These are phyloP conservation scores for Patiria pectinifera DNA, from an alignment of 53 echinoderm and acorn worm species.

Conservation along the genomic window DNA sequence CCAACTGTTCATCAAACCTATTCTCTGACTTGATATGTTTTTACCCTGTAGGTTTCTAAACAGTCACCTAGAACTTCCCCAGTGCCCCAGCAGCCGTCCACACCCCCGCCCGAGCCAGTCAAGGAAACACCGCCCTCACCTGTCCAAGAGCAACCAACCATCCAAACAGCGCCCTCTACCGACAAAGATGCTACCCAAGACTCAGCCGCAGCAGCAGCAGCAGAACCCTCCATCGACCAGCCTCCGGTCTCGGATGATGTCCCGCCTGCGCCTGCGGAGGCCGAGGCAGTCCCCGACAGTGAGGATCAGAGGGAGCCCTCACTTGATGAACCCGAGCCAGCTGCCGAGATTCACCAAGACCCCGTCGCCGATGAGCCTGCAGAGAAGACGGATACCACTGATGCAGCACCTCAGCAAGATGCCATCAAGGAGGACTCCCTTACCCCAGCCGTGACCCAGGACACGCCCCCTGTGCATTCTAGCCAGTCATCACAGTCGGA, in stretches of 20 bases:
- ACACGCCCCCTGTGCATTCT: too few species aligned
- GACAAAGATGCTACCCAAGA: constrained; percentile 2
- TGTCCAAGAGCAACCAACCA: constrained; percentile 34
- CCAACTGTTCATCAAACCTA: background rate
- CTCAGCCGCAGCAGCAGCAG: background rate
- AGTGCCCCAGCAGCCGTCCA: constrained; percentile 30
- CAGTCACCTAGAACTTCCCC: constrained; percentile 55
- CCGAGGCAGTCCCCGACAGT: background rate
- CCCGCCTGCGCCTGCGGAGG: background rate
- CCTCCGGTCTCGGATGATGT: background rate
- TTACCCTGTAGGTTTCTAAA: constrained; percentile 37
- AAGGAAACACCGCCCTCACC: constrained; percentile 27
- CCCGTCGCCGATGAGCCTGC: background rate
- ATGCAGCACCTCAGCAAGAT: background rate
- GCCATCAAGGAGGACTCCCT: background rate
- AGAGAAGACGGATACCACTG: background rate
- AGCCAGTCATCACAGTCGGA: too few species aligned
- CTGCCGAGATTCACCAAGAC: background rate
- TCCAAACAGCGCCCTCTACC: constrained; percentile 20
- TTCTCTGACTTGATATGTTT: background rate
- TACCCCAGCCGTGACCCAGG: background rate
- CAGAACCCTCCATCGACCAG: background rate
- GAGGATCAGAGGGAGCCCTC: background rate
- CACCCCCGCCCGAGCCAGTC: constrained; percentile 8
- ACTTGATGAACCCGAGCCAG: constrained; percentile 1